Evolutionary conservation across 2,888 invertebrate species (phyloP).

Genomic region (Epinotia nisella): DNA sequence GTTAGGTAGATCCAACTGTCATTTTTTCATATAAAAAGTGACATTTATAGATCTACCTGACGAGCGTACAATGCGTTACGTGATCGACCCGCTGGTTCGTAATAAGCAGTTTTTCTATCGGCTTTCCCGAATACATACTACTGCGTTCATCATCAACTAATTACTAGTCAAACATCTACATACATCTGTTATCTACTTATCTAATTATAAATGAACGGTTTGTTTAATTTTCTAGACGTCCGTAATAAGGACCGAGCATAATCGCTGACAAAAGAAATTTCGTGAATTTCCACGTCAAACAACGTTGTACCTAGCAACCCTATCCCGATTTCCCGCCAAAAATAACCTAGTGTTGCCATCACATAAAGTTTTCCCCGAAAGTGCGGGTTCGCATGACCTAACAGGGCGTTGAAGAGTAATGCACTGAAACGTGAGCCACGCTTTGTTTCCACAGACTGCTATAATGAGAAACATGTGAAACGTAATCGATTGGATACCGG

Average conservation of each 20-base stretch:
- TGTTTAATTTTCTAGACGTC: background rate
- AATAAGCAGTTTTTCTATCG: background rate
- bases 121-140: too few relatives aligned
- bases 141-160: too few relatives aligned
- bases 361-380: conserved; percentile 36
- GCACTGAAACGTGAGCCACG: conserved; percentile 41
- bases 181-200: too few relatives aligned
- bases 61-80: too few relatives aligned
- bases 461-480: conserved; percentile 45
- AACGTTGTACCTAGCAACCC: conserved; percentile 1
- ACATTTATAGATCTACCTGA: too few relatives aligned
- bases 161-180: too few relatives aligned
- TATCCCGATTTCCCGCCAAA: conserved; percentile 12
- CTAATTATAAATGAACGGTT: background rate
- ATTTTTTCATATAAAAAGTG: too few relatives aligned
- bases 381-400: conserved; percentile 40
- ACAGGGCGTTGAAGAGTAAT: conserved; percentile 41
- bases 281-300: too few relatives aligned
- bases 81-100: background rate
- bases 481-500: conserved; percentile 43
- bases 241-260: background rate
- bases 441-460: conserved; percentile 43
- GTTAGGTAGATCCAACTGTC: too few relatives aligned
- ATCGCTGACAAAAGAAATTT: background rate
- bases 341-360: conserved; percentile 34